Evolutionary conservation across 2,113 vertebrate species (phyloP), one percentile per base, ranked within the genome.

Genomic region (Mesitornis unicolor): DNA sequence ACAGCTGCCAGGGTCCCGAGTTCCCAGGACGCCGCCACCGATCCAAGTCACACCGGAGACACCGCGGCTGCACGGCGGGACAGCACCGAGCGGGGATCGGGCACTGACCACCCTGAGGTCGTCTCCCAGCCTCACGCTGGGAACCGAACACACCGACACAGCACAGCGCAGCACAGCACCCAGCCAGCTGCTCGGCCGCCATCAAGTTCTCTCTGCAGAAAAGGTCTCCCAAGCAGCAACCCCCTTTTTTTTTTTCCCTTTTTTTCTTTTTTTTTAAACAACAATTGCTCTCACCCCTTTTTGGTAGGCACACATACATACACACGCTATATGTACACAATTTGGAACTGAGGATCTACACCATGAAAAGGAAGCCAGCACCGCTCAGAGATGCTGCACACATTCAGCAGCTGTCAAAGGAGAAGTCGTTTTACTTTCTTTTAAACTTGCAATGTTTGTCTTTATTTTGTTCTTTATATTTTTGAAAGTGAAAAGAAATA

Each of bases 391-490:
- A 29, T 17, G 85, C 84, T 91, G 95, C 87, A 15, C 79, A 68
- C 93, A 64, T 83, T 88, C 87, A 95, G 91, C 90, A 94, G 95
- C 97, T 97, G 88, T 90, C 97, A 97, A 98, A 98, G 97, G 98
- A 98, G 97, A 98, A 97, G 96, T 96, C 98, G 16, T 64, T 97
- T 97, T 93, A 96, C 93, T 98, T 96, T 90, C 96, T 98, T 98
- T 98, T 98, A 98, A 98, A 98, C 98, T 98, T 98, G 98, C 98
- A 98, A 98, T 65, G 98, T 97, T 98, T 96, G 96, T 97, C 98
- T 98, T 98, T 98, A 98, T 98, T 98, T 98, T 98, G 98, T 98
- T 98, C 98, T 98, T 98, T 98, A 97, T 98, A 98, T 98, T 98
- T n/a, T 98, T 97, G 97, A 98, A 98, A 98, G 97, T 98, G 98